A percentile compares a stretch with the other conserved stretches of the same genome.
phyloP scores from a whole-genome alignment of 2,888 invertebrate species.

The Drosophila fulvimacula region DNA sequence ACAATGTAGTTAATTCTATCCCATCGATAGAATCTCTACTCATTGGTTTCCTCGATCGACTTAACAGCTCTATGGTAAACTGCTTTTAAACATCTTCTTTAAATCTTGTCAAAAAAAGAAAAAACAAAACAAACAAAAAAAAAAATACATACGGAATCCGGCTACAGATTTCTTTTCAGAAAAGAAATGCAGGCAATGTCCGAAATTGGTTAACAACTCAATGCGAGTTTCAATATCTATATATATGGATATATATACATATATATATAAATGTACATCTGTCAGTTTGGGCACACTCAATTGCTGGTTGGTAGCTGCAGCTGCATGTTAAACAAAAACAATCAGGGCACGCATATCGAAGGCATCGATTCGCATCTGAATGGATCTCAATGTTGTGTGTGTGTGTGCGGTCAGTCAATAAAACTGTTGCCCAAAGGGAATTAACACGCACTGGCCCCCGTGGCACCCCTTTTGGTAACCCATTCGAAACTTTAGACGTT shows the following conservation, averaged over 20 bases:
- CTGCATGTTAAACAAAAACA: constrained; percentile 68
- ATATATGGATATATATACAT: background rate
- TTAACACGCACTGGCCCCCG: constrained; percentile 61
- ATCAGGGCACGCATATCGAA: constrained; percentile 58
- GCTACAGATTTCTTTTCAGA: background rate
- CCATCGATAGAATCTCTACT: no score
- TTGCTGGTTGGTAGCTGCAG: constrained; percentile 15
- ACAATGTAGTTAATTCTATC: no score
- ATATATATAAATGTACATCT: background rate
- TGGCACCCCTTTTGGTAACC: background rate
- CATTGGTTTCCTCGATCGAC: no score
- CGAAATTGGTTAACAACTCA: constrained; percentile 19
- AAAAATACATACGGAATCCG: background rate
- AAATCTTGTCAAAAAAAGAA: background rate
- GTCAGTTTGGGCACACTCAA: constrained; percentile 3
- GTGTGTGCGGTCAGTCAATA: constrained; percentile 69
- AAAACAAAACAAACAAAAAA: background rate
- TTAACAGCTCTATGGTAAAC: background rate
- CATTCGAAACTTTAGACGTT: constrained; percentile 16
- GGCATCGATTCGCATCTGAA: constrained; percentile 46
- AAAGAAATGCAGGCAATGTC: constrained; percentile 16
- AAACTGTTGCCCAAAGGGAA: constrained; percentile 74
- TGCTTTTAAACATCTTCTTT: background rate
- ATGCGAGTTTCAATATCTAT: background rate
- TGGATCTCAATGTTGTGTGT: constrained; percentile 30